phyloP scores from a whole-genome alignment of 2,888 invertebrate genomes.

The Tricholauxania praeusta region DNA sequence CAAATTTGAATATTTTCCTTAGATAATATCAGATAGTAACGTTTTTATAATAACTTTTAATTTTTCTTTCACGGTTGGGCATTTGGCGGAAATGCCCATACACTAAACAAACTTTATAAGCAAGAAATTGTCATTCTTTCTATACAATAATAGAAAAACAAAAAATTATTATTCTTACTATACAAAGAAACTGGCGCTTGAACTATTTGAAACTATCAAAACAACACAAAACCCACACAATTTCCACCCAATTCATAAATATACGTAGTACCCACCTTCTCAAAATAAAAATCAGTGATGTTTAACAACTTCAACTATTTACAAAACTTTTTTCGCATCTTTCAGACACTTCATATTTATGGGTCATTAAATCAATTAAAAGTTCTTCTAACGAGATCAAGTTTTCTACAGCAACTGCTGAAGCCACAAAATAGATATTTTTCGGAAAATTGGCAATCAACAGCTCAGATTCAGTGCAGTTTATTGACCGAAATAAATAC shows the following conservation, averaged over 20 bases:
- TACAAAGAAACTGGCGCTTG: too few relatives aligned
- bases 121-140: too few relatives aligned
- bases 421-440: constrained; percentile 6
- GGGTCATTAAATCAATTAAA: constrained; percentile 28
- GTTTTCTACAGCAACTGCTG: neutral
- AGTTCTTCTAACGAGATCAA: constrained; percentile 12
- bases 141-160: too few relatives aligned
- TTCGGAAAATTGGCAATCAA: neutral
- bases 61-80: too few relatives aligned
- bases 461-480: neutral
- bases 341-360: constrained; percentile 18
- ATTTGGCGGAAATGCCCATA: too few relatives aligned
- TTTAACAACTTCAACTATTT: neutral
- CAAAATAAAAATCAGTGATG: neutral
- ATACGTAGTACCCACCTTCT: neutral
- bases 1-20: too few relatives aligned
- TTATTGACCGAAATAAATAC: neutral
- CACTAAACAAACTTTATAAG: too few relatives aligned
- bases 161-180: too few relatives aligned
- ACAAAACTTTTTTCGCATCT: neutral
- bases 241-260: neutral
- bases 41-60: too few relatives aligned
- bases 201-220: too few relatives aligned
- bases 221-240: too few relatives aligned
- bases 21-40: too few relatives aligned